These are phyloP conservation scores for Melanotus villosus DNA, from an alignment of 2,888 invertebrate species.

Conservation along the genomic window DNA sequence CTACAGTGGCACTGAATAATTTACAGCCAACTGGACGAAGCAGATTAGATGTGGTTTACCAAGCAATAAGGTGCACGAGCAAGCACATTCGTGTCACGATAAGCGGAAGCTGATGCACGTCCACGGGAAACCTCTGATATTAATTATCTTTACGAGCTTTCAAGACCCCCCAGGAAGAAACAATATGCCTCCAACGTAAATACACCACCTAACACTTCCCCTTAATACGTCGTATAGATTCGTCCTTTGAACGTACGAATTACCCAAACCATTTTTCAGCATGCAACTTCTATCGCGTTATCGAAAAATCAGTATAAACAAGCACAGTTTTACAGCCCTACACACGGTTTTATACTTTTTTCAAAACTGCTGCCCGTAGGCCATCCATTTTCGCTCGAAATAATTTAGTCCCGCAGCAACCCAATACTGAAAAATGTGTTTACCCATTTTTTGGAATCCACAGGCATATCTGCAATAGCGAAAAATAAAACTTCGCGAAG, in stretches of 20 bases:
- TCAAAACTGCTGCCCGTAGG: slow-evolving; percentile 6
- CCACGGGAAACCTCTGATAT: slow-evolving; percentile 35
- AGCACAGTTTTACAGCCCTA: background rate
- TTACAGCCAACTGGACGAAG: slow-evolving; percentile 54
- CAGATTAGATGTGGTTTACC: slow-evolving; percentile 57
- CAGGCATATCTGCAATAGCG: slow-evolving; percentile 20
- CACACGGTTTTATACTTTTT: slow-evolving; percentile 6
- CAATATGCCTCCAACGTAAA: slow-evolving; percentile 2
- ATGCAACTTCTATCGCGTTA: background rate
- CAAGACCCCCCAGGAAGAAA: slow-evolving; percentile 16
- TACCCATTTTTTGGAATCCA: slow-evolving; percentile 16
- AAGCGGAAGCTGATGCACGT: slow-evolving; percentile 51
- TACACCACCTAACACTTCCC: slow-evolving; percentile 12
- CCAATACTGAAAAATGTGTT: slow-evolving; percentile 19
- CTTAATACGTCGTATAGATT: background rate
- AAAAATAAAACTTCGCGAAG: slow-evolving; percentile 15
- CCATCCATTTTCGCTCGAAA: slow-evolving; percentile 6
- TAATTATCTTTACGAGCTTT: slow-evolving; percentile 44
- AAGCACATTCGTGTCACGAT: slow-evolving; percentile 49
- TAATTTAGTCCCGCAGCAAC: slow-evolving; percentile 9
- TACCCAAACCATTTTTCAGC: slow-evolving; percentile 3
- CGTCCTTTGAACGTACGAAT: background rate
- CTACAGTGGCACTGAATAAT: slow-evolving; percentile 52
- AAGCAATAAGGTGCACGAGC: slow-evolving; percentile 53
- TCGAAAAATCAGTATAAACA: background rate